phyloP scores from a whole-genome alignment of 2,797 vertebrate genomes.

The Halcyon chelicuti region DNA sequence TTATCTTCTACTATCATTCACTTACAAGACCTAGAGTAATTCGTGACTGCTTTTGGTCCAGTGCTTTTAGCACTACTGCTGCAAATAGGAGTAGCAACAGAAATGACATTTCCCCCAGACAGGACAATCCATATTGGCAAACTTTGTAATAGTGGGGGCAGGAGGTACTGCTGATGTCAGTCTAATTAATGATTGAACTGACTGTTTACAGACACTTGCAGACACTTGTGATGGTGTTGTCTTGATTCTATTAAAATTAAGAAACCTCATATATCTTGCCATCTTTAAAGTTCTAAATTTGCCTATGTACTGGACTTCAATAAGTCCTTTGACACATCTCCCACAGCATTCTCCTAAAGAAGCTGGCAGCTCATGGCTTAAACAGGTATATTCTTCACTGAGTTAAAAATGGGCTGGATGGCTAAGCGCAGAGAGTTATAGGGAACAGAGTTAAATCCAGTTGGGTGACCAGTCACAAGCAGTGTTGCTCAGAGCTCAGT shows the following conservation, averaged over 20 bases:
- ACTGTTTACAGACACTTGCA: background rate
- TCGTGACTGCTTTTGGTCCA: background rate
- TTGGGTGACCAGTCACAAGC: too few relatives aligned
- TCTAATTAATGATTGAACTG: background rate
- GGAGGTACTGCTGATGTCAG: background rate
- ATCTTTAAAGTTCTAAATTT: background rate
- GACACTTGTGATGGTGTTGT: background rate
- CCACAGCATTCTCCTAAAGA: too few relatives aligned
- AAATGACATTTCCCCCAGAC: background rate
- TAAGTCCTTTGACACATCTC: too few relatives aligned
- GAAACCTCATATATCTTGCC: background rate
- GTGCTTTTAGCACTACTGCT: background rate
- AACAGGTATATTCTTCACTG: too few relatives aligned
- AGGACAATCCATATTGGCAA: background rate
- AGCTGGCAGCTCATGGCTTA: too few relatives aligned
- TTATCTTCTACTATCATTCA: background rate
- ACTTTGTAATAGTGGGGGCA: fast-evolving
- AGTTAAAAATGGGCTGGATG: too few relatives aligned
- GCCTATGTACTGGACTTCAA: too few relatives aligned
- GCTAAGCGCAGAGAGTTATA: too few relatives aligned
- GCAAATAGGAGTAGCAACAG: background rate
- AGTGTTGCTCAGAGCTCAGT: too few relatives aligned
- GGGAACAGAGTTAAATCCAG: too few relatives aligned
- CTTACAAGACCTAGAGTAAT: background rate
- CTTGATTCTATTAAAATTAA: background rate